Conservation (phyloP, 2,888 invertebrate genomes). For the Thera britannica region DNA sequence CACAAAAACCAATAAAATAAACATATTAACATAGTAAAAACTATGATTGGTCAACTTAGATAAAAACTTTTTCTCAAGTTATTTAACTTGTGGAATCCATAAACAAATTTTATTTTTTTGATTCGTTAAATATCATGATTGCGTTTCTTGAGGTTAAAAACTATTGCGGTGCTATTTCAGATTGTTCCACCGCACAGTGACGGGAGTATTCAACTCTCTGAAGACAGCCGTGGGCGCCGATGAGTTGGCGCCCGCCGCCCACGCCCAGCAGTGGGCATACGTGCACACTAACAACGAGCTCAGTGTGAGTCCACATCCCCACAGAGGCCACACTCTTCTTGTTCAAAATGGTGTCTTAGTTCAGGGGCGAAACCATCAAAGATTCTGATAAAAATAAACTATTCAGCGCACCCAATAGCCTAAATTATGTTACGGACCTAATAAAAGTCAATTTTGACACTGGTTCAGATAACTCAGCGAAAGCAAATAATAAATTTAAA, state of each 20-base stretch:
- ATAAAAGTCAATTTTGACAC: too few species aligned
- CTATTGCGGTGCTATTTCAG: constrained; percentile 57
- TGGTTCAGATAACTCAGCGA: too few species aligned
- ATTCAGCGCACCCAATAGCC: too few species aligned
- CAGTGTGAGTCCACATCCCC: constrained; percentile 55
- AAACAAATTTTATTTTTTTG: neutral
- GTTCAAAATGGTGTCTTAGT: neutral
- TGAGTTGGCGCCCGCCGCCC: constrained; percentile 52
- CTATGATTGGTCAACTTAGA: too few species aligned
- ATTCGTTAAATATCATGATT: too few species aligned
- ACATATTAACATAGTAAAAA: too few species aligned
- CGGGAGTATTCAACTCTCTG: constrained; percentile 91
- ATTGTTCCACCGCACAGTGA: constrained; percentile 90
- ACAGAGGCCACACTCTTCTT: neutral
- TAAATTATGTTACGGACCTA: too few species aligned
- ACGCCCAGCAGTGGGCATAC: constrained; percentile 67
- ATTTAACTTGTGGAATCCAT: neutral
- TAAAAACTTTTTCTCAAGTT: too few species aligned
- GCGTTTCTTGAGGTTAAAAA: neutral
- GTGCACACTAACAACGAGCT: constrained; percentile 64
- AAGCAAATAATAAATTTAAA: too few species aligned
- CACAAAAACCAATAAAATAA: too few species aligned
- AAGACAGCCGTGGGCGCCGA: constrained; percentile 86
- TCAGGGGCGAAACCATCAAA: too few species aligned
- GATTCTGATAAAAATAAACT: too few species aligned